phyloP scores from a whole-genome alignment of 2,797 vertebrate species.

The Hippopotamyrus pictus region DNA sequence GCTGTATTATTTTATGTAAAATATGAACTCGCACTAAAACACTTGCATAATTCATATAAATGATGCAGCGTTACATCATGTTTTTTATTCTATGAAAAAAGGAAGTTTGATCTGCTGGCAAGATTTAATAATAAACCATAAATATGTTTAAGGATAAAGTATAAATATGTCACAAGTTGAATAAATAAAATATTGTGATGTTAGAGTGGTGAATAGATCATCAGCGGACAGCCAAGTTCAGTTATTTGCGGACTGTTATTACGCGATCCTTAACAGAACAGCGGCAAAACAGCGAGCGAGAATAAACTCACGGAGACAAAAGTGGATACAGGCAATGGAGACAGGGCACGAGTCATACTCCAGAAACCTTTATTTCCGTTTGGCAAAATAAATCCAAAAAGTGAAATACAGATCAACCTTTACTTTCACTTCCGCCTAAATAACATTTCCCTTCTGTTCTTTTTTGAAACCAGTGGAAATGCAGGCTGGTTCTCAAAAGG shows the following conservation, averaged over 20 bases:
- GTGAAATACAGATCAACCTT: background rate
- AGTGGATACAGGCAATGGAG: background rate
- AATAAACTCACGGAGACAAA: background rate
- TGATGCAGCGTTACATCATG: background rate
- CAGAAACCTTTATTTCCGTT: background rate
- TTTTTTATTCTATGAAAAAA: background rate
- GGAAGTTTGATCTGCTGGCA: background rate
- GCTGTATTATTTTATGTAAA: background rate
- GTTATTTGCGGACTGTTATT: background rate
- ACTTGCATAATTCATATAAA: background rate
- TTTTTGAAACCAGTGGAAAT: background rate
- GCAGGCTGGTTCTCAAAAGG: background rate
- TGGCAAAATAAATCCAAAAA: background rate
- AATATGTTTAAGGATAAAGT: background rate
- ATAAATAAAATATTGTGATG: background rate
- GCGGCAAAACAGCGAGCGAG: background rate
- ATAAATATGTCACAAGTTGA: background rate
- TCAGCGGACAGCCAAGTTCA: background rate
- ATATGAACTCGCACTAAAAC: background rate
- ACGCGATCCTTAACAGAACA: background rate
- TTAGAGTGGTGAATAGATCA: background rate
- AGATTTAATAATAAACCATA: background rate
- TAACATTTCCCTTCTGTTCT: background rate
- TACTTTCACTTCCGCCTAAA: background rate
- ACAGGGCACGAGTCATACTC: background rate